Percentiles rank a stretch among this genome's conserved stretches.
Evolutionary conservation across 2,797 vertebrate genomes (phyloP).

Genomic region (Tapera naevia): DNA sequence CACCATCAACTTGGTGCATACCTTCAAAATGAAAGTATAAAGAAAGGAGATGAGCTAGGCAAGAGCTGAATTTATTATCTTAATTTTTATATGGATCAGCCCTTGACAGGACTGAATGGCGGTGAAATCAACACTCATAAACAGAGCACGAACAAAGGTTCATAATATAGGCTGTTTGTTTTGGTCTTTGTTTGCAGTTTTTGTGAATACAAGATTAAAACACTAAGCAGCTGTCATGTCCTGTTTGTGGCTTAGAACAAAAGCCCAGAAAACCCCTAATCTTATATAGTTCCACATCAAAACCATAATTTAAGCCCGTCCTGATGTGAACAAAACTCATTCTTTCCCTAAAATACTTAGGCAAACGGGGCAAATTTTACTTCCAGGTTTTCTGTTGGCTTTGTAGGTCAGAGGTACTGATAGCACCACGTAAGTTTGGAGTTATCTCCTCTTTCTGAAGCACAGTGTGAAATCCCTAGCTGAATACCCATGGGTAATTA

Average conservation of each 20-base stretch:
- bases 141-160: not conserved
- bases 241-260: not conserved
- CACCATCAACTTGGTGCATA: not conserved
- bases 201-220: not conserved
- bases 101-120: not conserved
- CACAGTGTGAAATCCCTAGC: not conserved
- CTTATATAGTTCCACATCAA: not conserved
- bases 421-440: not conserved
- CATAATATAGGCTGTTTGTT: not conserved
- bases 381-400: not conserved
- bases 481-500: not conserved
- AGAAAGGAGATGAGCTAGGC: not conserved
- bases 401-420: not conserved
- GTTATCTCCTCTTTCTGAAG: not conserved
- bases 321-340: not conserved
- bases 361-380: not conserved
- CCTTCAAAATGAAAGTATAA: not conserved
- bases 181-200: not conserved
- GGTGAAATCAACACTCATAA: conserved; percentile 9
- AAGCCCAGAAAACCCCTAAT: not conserved
- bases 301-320: not conserved
- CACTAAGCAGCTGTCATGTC: not conserved
- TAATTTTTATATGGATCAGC: not conserved
- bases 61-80: not conserved
- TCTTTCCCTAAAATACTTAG: not conserved